Base-by-base conservation (phyloP, 2,797 vertebrate genomes). In the Octomys mimax region DNA sequence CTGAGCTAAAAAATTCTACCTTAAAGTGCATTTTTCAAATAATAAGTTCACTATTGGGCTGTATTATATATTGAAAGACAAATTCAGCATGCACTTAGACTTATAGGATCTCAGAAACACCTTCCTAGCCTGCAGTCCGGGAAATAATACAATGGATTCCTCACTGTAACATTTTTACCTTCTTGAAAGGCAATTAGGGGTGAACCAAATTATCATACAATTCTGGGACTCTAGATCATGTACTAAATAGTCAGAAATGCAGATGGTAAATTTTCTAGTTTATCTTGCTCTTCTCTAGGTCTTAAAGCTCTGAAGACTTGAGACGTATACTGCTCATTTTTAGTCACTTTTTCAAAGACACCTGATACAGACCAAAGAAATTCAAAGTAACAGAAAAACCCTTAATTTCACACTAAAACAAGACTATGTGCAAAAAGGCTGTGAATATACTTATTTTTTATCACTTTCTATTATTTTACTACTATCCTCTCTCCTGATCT, bases 381-480 rank as follows among this genome's bases (percentile, higher is more conserved):
- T 54, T 79, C 46, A 49, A 39, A 87, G 36, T 64, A 79, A 93
- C 26, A 82, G 61, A 70, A 62, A 54, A 4, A 8, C n/a, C 10
- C 64, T 39, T 87, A 2, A 62, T 78, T 83, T 24, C 52, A n/a
- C 64, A 75, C 80, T 85, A 70, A 86, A 92, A 89, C 36, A 4
- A 59, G 31, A 68, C 26, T 42, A 18, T 26, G 36, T 4, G 33
- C 13, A 86, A 62, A 46, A 49, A 82, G 81, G 18, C 24, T 79
- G 0, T 71, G 31, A 94, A 57, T 21, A 36, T 2, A 83, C 28
- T 24, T 31, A 52, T 75, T 81, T 86, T 86, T 52, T 39, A 42
- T 42, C 33, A 75, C 24, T 81, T 68, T 19, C 36, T 64, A 21
- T 42, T 77, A 39, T 46, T 39, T 90, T 59, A 2, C 19, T 77